Evolutionary conservation across 1,140 invertebrate genomes (phyloP).

Genomic region (Drosophila suzukii): DNA sequence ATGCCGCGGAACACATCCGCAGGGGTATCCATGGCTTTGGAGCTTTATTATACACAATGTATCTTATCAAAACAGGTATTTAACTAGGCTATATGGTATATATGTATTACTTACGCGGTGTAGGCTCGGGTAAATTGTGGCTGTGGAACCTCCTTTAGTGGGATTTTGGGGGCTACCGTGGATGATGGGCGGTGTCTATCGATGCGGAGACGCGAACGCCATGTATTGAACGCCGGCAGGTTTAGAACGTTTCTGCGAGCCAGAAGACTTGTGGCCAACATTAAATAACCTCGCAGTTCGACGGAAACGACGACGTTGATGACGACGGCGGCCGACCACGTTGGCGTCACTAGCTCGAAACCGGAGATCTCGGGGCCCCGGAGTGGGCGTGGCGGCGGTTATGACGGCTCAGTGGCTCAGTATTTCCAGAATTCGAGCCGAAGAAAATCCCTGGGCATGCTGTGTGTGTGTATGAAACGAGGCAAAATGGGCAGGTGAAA

Average conservation of each 20-base stretch:
- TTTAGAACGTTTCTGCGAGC: conserved; percentile 37
- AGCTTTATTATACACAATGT: conserved; percentile 9
- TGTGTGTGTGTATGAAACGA: conserved; percentile 10
- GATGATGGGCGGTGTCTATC: conserved; percentile 17
- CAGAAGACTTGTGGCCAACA: conserved; percentile 60
- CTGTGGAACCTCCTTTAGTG: neutral
- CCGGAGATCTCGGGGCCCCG: conserved; percentile 8
- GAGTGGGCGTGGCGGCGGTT: neutral
- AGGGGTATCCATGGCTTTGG: conserved; percentile 57
- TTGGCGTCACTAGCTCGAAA: conserved; percentile 14
- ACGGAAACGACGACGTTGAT: conserved; percentile 9
- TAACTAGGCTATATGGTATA: neutral
- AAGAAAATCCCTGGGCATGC: conserved; percentile 32
- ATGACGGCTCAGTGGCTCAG: neutral
- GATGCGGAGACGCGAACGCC: conserved; percentile 30
- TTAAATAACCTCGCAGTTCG: conserved; percentile 56
- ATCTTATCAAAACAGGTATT: neutral
- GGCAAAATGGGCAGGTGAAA: conserved; percentile 17
- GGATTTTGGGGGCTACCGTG: neutral
- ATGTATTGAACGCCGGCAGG: conserved; percentile 47
- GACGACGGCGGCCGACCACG: conserved; percentile 18
- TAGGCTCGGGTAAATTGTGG: neutral
- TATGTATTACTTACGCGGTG: neutral
- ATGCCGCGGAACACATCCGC: conserved; percentile 86
- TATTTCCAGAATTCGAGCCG: conserved; percentile 23